phyloP scores from a whole-genome alignment of 2,797 vertebrate species.

The Sandelia bainsii region DNA sequence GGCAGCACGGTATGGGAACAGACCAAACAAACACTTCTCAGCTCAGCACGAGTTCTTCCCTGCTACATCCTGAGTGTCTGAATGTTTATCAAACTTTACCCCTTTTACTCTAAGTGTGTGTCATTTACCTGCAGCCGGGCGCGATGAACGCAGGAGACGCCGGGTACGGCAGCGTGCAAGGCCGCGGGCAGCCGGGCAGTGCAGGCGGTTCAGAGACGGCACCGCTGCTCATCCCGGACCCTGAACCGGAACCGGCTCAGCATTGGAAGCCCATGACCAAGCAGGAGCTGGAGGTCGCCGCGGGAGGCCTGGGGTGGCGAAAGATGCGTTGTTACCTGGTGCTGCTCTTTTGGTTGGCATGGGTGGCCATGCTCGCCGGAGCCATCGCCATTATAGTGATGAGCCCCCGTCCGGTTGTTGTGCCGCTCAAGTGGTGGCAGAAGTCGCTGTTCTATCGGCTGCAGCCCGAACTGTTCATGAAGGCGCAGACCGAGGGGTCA shows the following conservation, averaged over 20 bases:
- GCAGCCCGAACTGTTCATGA: conserved; percentile 54
- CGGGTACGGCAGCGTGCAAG: conserved; percentile 62
- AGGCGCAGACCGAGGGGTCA: conserved; percentile 32
- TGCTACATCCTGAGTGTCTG: no score
- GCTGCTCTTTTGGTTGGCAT: conserved; percentile 79
- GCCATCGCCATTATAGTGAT: conserved; percentile 68
- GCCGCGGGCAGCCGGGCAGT: conserved; percentile 21
- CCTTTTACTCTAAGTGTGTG: background rate
- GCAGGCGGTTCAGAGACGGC: conserved; percentile 57
- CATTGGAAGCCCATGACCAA: conserved; percentile 72
- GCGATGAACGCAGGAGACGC: conserved; percentile 76
- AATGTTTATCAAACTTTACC: background rate
- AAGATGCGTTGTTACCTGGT: conserved; percentile 75
- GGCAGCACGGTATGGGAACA: conserved; percentile 3
- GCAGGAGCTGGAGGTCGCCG: conserved; percentile 74
- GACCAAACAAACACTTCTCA: background rate
- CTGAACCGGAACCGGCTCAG: background rate
- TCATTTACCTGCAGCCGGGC: conserved; percentile 32
- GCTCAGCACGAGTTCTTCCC: background rate
- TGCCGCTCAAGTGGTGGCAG: conserved; percentile 83
- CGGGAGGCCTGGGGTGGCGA: conserved; percentile 76
- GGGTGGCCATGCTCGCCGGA: conserved; percentile 73
- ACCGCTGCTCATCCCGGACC: conserved; percentile 72
- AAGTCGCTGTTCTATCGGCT: conserved; percentile 79
- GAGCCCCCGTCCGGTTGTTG: conserved; percentile 64